Conservation (phyloP, 2,888 invertebrate species). For the Buathra laborator region DNA sequence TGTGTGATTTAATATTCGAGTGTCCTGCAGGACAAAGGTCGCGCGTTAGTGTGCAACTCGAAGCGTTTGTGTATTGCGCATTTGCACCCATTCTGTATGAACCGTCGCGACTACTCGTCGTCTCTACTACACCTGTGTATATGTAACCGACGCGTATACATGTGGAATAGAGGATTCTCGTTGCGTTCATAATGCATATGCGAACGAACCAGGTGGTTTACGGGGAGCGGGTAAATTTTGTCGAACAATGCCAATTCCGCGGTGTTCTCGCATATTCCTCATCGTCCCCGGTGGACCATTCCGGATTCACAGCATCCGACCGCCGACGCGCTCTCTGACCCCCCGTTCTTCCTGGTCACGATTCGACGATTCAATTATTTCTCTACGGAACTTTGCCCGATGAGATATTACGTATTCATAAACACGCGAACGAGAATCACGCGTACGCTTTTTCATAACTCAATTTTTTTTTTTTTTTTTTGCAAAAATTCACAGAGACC, state of each 20-base stretch:
- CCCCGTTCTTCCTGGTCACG: not conserved
- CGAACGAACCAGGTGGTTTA: conserved; percentile 15
- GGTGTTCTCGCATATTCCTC: conserved; percentile 27
- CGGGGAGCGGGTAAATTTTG: conserved; percentile 27
- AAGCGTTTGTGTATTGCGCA: conserved; percentile 50
- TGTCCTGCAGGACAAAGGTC: conserved; percentile 31
- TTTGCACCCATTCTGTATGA: conserved; percentile 19
- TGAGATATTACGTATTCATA: conserved; percentile 31
- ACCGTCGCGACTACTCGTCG: not conserved
- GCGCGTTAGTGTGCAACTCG: conserved; percentile 11
- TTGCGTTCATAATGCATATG: conserved; percentile 44
- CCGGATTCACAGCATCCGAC: conserved; percentile 3
- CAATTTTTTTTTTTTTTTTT: not conserved
- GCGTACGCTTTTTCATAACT: not conserved
- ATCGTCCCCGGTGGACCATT: not conserved
- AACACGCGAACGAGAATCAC: conserved; percentile 1
- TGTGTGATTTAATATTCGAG: conserved; percentile 19
- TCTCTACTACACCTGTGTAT: not conserved
- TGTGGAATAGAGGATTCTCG: conserved; percentile 6
- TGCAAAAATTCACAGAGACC: not conserved
- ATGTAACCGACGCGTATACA: not conserved
- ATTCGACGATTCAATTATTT: conserved; percentile 58
- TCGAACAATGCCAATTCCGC: conserved; percentile 49
- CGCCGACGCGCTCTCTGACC: conserved; percentile 8
- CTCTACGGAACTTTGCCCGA: conserved; percentile 14